Base-by-base conservation (phyloP, 2,888 invertebrate genomes). In the Leptogaster cylindrica region DNA sequence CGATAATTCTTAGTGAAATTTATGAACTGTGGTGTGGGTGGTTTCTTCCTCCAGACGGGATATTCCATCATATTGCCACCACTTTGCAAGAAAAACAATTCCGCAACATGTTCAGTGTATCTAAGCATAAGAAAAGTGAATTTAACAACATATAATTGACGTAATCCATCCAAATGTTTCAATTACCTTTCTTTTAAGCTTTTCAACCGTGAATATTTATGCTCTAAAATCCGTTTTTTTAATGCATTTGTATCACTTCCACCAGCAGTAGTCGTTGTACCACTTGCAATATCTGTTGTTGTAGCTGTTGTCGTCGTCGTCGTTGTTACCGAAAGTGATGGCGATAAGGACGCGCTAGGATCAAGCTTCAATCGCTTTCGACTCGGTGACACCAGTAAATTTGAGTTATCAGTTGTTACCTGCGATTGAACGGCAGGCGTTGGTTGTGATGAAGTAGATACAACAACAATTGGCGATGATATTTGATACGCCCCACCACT, bases 51-150 rank as follows among this genome's bases (percentile, higher is more conserved):
- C 91, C 93, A 95, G 73, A 86, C 84, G 73, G 87, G 87, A 81
- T 90, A 92, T 79, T 96, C 95, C 87, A 93, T 89, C 84, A 95
- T 88, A 82, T 93, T 92, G 71, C 93, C 92, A 74, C 91, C 91
- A 75, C 87, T 88, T 82, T 93, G 91, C 75, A 95, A 86, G 82
- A 91, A 95, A 84, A 89, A 95, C 76, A 91, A 84, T 83, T 95
- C 95, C 74, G 91, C 87, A 74, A 89, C 86, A 82, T 89, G 88
- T 78, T 92, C 92, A 73, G 88, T 87, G 81, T 89, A 89, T 77
- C 87, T 85, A 76, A 12, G n/a, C 6, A 31, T 7, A 36, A 10
- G n/a, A 61, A 66, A 70, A 67, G 23, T 52, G 7, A 52, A 33
- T 2, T 6, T 28, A 25, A n/a, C 18, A 18, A 50, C 12, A 12